Conservation (phyloP, 2,113 vertebrate genomes). For the Budorcas taxicolor region DNA sequence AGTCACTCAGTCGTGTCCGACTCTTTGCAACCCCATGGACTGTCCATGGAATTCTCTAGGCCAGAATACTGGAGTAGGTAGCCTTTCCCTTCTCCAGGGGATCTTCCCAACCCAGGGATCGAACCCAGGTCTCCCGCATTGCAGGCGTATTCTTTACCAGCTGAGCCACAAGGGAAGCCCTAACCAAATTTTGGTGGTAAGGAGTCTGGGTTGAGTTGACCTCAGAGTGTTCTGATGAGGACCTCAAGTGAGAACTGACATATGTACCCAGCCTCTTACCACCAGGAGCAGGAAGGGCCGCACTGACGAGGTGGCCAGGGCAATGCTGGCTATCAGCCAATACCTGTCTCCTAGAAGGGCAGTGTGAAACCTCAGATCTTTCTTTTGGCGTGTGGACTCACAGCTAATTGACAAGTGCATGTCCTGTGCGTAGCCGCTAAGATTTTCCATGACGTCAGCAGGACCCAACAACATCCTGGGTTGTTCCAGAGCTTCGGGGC, state of each 20-base stretch:
- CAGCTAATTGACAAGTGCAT: not conserved
- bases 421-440: not conserved
- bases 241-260: not conserved
- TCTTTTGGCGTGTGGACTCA: not conserved
- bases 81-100: not conserved
- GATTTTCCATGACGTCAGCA: conserved; percentile 28
- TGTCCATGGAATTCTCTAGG: not conserved
- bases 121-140: not conserved
- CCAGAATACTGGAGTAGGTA: not conserved
- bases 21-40: not conserved
- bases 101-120: not conserved
- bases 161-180: not conserved
- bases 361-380: not conserved
- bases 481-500: not conserved
- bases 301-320: rapidly evolving
- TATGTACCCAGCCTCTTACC: not conserved
- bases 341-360: not conserved
- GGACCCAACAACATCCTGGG: not conserved
- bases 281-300: not conserved
- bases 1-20: not conserved
- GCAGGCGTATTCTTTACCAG: not conserved
- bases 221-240: not conserved
- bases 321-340: not conserved
- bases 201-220: not conserved
- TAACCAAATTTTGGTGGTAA: not conserved